Conservation (phyloP, 2,888 invertebrate genomes). For the Calephelis perditalis region DNA sequence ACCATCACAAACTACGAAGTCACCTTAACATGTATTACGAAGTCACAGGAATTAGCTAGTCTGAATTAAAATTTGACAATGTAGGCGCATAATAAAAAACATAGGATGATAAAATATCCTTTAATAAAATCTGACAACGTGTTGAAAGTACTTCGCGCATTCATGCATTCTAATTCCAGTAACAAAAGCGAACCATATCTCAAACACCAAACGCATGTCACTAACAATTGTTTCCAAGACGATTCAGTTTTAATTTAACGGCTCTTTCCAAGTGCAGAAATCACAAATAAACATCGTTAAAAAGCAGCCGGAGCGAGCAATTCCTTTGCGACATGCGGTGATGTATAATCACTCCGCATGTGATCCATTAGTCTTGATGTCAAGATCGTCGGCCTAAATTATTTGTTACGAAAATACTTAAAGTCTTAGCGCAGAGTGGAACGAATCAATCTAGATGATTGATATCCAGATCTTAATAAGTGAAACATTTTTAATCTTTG, state of each 20-base stretch:
- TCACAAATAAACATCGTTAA: conserved; percentile 37
- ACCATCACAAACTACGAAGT: too few relatives aligned
- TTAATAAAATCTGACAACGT: background rate
- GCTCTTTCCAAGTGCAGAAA: conserved; percentile 12
- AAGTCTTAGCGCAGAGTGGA: conserved; percentile 23
- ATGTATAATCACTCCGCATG: conserved; percentile 44
- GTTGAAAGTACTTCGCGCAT: background rate
- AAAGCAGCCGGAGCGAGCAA: conserved; percentile 44
- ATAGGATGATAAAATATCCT: too few relatives aligned
- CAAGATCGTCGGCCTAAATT: conserved; percentile 38
- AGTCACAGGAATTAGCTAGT: too few relatives aligned
- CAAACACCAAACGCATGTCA: conserved; percentile 11
- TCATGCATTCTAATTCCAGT: background rate
- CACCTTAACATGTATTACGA: too few relatives aligned
- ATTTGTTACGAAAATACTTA: conserved; percentile 45
- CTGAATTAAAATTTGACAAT: too few relatives aligned
- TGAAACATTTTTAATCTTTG: background rate
- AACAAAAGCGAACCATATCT: conserved; percentile 9
- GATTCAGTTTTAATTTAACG: conserved; percentile 11
- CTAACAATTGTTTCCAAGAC: conserved; percentile 5
- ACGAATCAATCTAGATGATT: conserved; percentile 26
- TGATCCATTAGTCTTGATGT: conserved; percentile 51
- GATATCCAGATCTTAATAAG: conserved; percentile 17
- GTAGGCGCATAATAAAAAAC: too few relatives aligned
- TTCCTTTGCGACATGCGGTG: conserved; percentile 40